Evolutionary conservation across 2,888 invertebrate genomes (phyloP).

Genomic region (Atrina japonica): DNA sequence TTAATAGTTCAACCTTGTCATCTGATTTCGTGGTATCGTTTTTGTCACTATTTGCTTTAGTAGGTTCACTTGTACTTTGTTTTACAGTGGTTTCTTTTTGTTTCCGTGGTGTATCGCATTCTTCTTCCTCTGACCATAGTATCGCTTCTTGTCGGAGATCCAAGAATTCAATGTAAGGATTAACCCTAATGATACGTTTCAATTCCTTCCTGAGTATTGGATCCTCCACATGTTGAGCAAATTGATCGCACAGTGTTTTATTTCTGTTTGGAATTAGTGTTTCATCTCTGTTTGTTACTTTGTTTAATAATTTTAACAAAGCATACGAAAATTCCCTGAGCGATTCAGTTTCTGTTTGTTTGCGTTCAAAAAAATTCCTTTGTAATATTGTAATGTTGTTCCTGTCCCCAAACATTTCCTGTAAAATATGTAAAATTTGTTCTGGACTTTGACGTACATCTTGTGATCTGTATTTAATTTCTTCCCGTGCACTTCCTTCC

Average conservation of each 20-base stretch:
- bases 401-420: conserved; percentile 13
- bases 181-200: conserved; percentile 5
- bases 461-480: not conserved
- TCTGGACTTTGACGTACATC: conserved; percentile 13
- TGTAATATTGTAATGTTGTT: conserved; percentile 18
- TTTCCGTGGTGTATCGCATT: not conserved
- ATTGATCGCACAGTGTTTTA: conserved; percentile 8
- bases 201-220: conserved; percentile 1
- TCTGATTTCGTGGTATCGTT: too few species aligned
- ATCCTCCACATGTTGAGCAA: conserved; percentile 21
- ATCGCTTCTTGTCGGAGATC: conserved; percentile 26
- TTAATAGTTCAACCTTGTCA: conserved; percentile 3
- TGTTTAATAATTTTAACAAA: conserved; percentile 20
- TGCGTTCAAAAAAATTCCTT: conserved; percentile 7
- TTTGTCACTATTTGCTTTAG: not conserved
- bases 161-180: conserved; percentile 16
- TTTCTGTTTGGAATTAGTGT: conserved; percentile 7
- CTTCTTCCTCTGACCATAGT: conserved; percentile 26
- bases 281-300: conserved; percentile 5
- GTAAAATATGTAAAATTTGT: conserved; percentile 5
- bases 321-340: conserved; percentile 15
- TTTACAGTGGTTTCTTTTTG: not conserved
- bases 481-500: not conserved
- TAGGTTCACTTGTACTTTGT: conserved; percentile 11
- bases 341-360: conserved; percentile 1